These are phyloP conservation scores for Aleiodes leptofemur DNA, from an alignment of 2,888 invertebrate genomes.

Conservation along the genomic window DNA sequence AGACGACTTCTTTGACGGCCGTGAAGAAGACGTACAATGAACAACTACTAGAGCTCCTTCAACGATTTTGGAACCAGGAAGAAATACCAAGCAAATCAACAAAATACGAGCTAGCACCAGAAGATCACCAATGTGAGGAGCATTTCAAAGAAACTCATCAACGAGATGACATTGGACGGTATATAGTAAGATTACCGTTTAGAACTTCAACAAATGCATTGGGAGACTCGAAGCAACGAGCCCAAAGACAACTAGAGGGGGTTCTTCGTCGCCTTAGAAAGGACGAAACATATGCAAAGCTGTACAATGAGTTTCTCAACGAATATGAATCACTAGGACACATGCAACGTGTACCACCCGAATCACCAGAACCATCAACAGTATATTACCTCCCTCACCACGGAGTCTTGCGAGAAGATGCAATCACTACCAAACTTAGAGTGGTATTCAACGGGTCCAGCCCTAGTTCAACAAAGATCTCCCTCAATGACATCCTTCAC, in stretches of 20 bases:
- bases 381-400: slow-evolving; percentile 39
- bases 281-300: neutral
- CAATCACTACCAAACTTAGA: slow-evolving; percentile 24
- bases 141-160: slow-evolving; percentile 12
- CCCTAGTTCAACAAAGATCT: neutral
- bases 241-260: neutral
- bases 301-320: slow-evolving; percentile 8
- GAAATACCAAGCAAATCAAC: neutral
- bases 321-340: slow-evolving; percentile 32
- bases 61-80: slow-evolving; percentile 11
- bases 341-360: neutral
- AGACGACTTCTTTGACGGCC: neutral
- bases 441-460: slow-evolving; percentile 40
- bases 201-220: neutral
- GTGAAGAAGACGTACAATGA: neutral
- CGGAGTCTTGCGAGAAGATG: neutral
- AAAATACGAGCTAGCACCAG: neutral
- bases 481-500: slow-evolving; percentile 31
- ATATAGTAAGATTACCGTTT: slow-evolving; percentile 3
- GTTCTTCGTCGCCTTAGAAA: neutral
- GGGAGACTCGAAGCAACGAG: neutral
- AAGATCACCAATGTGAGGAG: slow-evolving; percentile 11
- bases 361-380: neutral
- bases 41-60: neutral
- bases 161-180: slow-evolving; percentile 19